Evolutionary conservation across 2,797 vertebrate genomes (phyloP).

Genomic region (Chelon auratus): DNA sequence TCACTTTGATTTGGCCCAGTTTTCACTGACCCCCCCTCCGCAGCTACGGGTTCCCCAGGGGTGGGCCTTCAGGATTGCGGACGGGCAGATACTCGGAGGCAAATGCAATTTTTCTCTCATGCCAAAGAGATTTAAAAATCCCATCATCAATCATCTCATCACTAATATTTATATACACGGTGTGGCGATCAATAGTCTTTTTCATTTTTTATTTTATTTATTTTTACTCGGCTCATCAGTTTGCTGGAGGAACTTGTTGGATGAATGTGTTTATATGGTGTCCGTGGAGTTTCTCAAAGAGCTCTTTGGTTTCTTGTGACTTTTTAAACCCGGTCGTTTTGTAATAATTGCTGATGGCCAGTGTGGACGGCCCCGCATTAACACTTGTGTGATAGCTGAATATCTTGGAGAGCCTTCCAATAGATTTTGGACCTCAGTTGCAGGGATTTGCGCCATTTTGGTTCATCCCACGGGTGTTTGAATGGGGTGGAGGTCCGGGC

Average conservation of each 20-base stretch:
- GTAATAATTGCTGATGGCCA: no score
- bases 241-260: constrained; percentile 33
- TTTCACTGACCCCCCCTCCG: constrained; percentile 76
- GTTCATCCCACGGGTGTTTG: no score
- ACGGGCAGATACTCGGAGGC: constrained; percentile 50
- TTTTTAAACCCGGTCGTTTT: background rate
- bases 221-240: constrained; percentile 31
- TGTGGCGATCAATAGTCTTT: constrained; percentile 52
- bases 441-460: background rate
- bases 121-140: constrained; percentile 73
- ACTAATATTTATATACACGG: constrained; percentile 71
- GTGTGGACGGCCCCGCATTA: no score
- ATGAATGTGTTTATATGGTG: constrained; percentile 9
- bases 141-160: constrained; percentile 80
- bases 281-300: background rate
- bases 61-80: constrained; percentile 34
- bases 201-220: background rate
- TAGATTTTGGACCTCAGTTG: background rate
- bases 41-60: constrained; percentile 62
- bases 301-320: background rate
- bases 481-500: no score
- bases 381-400: background rate
- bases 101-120: constrained; percentile 74
- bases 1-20: constrained; percentile 85
- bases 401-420: no score